Conservation (phyloP, 2,888 invertebrate genomes). For the Dicranocentrus wangi region DNA sequence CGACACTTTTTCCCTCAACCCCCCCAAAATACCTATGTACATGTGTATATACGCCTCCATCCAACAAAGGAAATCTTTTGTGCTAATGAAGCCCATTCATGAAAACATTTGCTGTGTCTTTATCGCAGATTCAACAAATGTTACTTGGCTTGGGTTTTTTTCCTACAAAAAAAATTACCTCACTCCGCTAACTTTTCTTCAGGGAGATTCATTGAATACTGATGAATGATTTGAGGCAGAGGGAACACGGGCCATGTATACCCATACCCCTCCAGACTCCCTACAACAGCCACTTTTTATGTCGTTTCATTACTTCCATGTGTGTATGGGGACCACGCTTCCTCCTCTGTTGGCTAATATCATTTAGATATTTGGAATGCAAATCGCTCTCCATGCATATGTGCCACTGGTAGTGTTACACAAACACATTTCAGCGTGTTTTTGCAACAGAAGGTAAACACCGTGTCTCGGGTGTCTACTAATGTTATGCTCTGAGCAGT, state of each 20-base stretch:
- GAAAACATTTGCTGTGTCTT: not conserved
- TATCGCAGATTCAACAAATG: conserved; percentile 20
- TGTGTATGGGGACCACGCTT: conserved; percentile 1
- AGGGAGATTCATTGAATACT: conserved; percentile 25
- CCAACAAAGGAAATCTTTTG: conserved; percentile 15
- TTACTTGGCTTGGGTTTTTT: not conserved
- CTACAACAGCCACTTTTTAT: conserved; percentile 3
- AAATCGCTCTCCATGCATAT: not conserved
- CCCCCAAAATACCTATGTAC: too few relatives aligned
- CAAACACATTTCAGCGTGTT: not conserved
- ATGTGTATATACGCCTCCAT: too few relatives aligned
- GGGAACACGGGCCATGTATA: not conserved
- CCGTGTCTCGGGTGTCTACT: not conserved
- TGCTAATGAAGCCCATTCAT: conserved; percentile 14
- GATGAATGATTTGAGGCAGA: conserved; percentile 11
- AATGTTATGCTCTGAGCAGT: too few relatives aligned
- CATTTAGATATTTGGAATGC: not conserved
- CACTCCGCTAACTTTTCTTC: not conserved
- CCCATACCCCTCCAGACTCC: not conserved
- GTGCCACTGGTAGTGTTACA: too few relatives aligned
- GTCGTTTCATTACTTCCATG: conserved; percentile 11
- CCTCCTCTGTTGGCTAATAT: not conserved
- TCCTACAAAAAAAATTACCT: not conserved
- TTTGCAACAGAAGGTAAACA: not conserved
- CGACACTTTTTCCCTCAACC: too few relatives aligned